Percentiles rank a stretch among this genome's conserved stretches.
phyloP scores from a whole-genome alignment of 2,797 vertebrate genomes.

The Sebastiscus albofasciatus region DNA sequence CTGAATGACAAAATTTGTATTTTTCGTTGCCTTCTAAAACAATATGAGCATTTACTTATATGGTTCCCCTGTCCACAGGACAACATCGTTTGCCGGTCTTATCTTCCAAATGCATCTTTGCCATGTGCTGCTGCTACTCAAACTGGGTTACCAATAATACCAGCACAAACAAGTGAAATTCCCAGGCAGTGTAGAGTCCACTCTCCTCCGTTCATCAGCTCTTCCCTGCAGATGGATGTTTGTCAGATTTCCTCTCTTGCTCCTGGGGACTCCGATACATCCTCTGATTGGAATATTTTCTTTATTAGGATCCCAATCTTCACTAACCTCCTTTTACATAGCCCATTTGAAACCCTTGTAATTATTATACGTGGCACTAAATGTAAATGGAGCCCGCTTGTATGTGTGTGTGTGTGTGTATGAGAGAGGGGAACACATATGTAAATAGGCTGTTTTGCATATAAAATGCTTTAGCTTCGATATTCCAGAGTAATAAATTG shows the following conservation, averaged over 20 bases:
- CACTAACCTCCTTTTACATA: constrained; percentile 60
- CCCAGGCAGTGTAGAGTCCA: neutral
- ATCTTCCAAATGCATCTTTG: neutral
- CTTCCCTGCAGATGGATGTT: constrained; percentile 7
- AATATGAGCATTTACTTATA: neutral
- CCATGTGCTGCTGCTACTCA: neutral
- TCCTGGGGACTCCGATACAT: constrained; percentile 40
- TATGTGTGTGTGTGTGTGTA: constrained; percentile 20
- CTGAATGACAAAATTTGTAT: neutral
- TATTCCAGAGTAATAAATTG: constrained; percentile 82
- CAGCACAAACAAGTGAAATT: constrained; percentile 3
- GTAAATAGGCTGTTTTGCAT: constrained; percentile 85
- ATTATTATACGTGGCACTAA: constrained; percentile 77
- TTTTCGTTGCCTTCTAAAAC: neutral
- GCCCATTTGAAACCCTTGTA: constrained; percentile 73
- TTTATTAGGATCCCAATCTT: constrained; percentile 65
- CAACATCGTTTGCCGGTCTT: neutral
- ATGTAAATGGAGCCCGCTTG: constrained; percentile 54
- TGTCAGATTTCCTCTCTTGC: constrained; percentile 20
- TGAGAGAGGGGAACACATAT: constrained; percentile 54
- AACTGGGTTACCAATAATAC: neutral
- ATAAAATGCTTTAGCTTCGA: constrained; percentile 84
- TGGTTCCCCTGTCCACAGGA: neutral
- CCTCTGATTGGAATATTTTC: constrained; percentile 60
- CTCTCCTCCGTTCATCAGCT: constrained; percentile 13